Percentiles rank a stretch among this genome's conserved stretches.
Evolutionary conservation across 2,797 vertebrate genomes (phyloP).

Genomic region (Lycodopsis pacificus): DNA sequence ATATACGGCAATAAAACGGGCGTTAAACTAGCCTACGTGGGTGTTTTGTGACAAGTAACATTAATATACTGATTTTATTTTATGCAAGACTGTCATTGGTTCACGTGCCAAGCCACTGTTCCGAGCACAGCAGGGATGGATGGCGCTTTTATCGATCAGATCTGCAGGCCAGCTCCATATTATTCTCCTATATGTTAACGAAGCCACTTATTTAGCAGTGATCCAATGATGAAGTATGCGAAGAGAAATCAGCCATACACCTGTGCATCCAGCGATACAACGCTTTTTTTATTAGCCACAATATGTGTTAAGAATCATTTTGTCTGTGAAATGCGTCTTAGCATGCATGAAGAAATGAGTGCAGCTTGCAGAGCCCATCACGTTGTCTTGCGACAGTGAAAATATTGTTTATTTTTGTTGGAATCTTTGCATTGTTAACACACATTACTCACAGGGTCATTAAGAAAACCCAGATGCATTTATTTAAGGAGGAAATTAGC

Average conservation of each 20-base stretch:
- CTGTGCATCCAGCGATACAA: neutral
- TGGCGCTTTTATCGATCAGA: constrained; percentile 69
- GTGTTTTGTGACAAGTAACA: constrained; percentile 4
- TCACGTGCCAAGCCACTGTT: constrained; percentile 44
- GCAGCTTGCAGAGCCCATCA: constrained; percentile 1
- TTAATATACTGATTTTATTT: constrained; percentile 1
- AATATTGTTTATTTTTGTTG: constrained; percentile 5
- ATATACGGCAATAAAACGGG: constrained; percentile 49
- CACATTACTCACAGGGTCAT: neutral
- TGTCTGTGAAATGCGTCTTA: constrained; percentile 12
- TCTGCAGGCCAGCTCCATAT: constrained; percentile 57
- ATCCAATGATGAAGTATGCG: neutral
- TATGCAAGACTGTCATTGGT: constrained; percentile 37
- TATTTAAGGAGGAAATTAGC: neutral
- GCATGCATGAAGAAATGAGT: neutral
- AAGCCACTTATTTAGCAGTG: constrained; percentile 56
- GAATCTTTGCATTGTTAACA: neutral
- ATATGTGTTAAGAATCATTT: constrained; percentile 8
- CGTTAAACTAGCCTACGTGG: neutral
- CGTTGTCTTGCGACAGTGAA: neutral
- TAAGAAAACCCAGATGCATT: neutral
- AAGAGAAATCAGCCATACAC: constrained; percentile 14
- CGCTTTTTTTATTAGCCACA: constrained; percentile 4
- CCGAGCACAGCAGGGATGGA: constrained; percentile 44
- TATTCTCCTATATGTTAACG: constrained; percentile 66